Percentiles rank a stretch among this genome's conserved stretches.
Evolutionary conservation across 1,140 invertebrate species (phyloP).

Genomic region (Drosophila kanapiae): DNA sequence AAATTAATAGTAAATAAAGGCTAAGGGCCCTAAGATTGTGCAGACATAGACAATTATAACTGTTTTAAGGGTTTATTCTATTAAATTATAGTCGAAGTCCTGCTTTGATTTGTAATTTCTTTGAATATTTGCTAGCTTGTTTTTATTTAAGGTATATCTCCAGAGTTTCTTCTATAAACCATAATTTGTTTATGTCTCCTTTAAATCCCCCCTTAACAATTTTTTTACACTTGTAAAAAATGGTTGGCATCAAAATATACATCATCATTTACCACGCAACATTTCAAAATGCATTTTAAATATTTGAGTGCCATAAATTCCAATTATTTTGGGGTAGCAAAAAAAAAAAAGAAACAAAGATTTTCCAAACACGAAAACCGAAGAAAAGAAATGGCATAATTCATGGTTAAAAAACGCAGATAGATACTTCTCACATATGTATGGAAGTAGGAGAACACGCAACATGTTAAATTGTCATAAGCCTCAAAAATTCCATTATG

Average conservation of each 20-base stretch:
- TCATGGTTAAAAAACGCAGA: constrained; percentile 51
- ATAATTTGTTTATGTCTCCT: background rate
- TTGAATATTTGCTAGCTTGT: background rate
- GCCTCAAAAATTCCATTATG: constrained; percentile 83
- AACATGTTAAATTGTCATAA: constrained; percentile 77
- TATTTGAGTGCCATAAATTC: constrained; percentile 59
- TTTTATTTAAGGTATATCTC: background rate
- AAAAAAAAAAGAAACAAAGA: background rate
- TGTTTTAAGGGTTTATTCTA: background rate
- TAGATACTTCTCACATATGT: background rate
- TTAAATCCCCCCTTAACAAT: too few species aligned
- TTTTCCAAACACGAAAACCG: constrained; percentile 15
- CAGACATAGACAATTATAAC: background rate
- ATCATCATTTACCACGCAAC: constrained; percentile 4
- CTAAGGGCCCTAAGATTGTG: background rate
- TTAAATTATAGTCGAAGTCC: background rate
- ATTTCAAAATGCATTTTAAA: constrained; percentile 19
- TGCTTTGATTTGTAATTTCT: background rate
- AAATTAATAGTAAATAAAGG: background rate
- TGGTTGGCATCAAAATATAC: background rate
- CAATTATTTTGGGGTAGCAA: constrained; percentile 53
- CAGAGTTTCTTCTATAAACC: background rate
- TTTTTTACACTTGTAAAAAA: background rate
- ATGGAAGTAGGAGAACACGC: background rate
- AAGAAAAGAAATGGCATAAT: constrained; percentile 41